Conservation (phyloP, 2,113 vertebrate genomes). For the Podiceps cristatus region DNA sequence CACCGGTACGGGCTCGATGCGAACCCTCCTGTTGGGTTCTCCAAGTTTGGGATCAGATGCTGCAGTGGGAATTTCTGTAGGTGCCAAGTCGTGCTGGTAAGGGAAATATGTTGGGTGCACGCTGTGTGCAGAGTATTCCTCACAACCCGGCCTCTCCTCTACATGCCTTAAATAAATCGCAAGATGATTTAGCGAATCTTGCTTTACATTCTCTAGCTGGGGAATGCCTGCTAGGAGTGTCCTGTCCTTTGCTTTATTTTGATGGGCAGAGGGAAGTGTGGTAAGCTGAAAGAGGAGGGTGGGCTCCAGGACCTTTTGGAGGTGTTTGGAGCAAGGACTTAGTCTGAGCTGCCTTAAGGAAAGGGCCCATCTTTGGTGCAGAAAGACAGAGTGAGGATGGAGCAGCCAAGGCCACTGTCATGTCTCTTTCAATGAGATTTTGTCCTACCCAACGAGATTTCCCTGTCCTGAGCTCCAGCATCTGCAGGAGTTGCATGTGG, state of each 20-base stretch:
- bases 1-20: accelerated
- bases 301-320: not conserved
- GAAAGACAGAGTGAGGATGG: not conserved
- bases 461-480: not conserved
- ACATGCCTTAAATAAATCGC: not conserved
- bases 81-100: not conserved
- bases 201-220: not conserved
- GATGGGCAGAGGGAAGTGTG: not conserved
- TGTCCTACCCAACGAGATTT: not conserved
- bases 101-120: not conserved
- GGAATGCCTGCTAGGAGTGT: not conserved
- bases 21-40: not conserved
- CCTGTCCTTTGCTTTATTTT: not conserved
- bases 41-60: not conserved
- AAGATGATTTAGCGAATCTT: not conserved
- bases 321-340: not conserved
- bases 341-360: not conserved
- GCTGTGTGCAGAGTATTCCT: not conserved
- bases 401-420: not conserved
- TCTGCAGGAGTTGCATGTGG: not conserved
- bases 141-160: not conserved
- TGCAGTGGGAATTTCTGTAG: not conserved
- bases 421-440: not conserved
- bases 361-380: not conserved
- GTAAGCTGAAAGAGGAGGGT: not conserved